A percentile compares a stretch with the other conserved stretches of the same genome.
Conservation (phyloP, 2,888 invertebrate genomes). For the Drosophila phalerata region DNA sequence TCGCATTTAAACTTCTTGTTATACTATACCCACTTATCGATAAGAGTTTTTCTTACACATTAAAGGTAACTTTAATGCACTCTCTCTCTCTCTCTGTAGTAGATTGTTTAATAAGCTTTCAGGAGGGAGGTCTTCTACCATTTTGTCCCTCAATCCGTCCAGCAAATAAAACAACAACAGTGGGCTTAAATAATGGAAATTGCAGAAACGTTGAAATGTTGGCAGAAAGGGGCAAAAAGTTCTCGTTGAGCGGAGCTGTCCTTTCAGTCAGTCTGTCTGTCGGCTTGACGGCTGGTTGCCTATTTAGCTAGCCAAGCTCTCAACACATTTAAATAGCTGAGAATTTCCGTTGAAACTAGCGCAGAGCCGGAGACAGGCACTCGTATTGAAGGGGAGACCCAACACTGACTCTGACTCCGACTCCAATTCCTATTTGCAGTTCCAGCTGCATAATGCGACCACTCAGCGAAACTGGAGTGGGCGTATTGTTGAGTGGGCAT, state of each 20-base stretch:
- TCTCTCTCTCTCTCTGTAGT: not conserved
- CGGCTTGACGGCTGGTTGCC: slow-evolving; percentile 39
- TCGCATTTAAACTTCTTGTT: not conserved
- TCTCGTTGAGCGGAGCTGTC: slow-evolving; percentile 8
- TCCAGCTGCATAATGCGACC: slow-evolving; percentile 44
- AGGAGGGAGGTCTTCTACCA: slow-evolving; percentile 2
- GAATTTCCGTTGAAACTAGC: slow-evolving; percentile 62
- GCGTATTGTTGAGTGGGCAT: slow-evolving; percentile 14
- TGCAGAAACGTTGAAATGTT: slow-evolving; percentile 5
- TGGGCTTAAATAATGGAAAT: slow-evolving; percentile 31
- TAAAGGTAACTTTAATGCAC: slow-evolving; percentile 9
- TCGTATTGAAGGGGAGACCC: slow-evolving; percentile 11
- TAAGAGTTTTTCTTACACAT: not conserved
- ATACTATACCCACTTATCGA: not conserved
- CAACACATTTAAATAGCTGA: slow-evolving; percentile 72
- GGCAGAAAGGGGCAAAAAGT: slow-evolving; percentile 9
- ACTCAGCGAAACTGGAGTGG: slow-evolving; percentile 45
- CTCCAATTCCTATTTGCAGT: slow-evolving; percentile 2
- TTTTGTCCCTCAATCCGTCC: slow-evolving; percentile 48
- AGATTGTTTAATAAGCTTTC: slow-evolving; percentile 13
- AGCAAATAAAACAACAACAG: slow-evolving; percentile 38
- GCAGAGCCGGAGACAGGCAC: slow-evolving; percentile 43
- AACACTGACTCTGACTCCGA: not conserved
- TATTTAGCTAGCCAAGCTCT: slow-evolving; percentile 59
- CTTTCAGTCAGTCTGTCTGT: slow-evolving; percentile 7